A percentile compares a stretch with the other conserved stretches of the same genome.
Evolutionary conservation across 2,888 invertebrate species (phyloP).

Genomic region (Acheta domesticus): DNA sequence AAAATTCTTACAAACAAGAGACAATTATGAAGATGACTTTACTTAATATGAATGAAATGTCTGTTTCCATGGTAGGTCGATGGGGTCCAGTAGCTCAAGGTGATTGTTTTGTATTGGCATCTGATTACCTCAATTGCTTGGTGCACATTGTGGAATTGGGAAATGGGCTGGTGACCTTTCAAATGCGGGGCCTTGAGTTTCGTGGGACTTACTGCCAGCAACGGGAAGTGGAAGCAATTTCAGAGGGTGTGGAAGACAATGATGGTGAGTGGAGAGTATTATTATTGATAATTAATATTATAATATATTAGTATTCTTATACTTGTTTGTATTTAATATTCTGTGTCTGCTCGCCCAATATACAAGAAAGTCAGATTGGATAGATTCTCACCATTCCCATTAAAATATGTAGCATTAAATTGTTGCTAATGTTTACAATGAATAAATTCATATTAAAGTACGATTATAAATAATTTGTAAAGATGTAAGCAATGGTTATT

Average conservation of each 20-base stretch:
- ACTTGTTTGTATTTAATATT: too few species aligned
- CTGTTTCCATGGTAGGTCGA: conserved; percentile 53
- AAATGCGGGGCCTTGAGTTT: conserved; percentile 95
- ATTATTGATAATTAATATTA: background rate
- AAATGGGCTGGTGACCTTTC: conserved; percentile 97
- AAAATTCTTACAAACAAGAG: too few species aligned
- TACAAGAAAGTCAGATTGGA: too few species aligned
- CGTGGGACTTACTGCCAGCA: conserved; percentile 99
- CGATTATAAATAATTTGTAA: too few species aligned
- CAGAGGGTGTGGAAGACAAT: conserved; percentile 94
- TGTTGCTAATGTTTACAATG: too few species aligned
- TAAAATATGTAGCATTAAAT: too few species aligned
- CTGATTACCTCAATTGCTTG: conserved; percentile 95
- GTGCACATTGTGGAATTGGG: conserved; percentile 97
- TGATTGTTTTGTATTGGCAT: conserved; percentile 96
- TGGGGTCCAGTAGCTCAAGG: conserved; percentile 97
- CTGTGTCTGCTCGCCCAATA: too few species aligned
- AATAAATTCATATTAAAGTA: too few species aligned
- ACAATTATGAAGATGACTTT: too few species aligned
- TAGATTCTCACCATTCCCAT: too few species aligned
- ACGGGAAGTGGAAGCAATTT: conserved; percentile 96
- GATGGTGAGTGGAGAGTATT: conserved; percentile 59
- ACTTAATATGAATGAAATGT: too few species aligned
- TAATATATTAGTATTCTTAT: background rate
- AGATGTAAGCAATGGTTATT: too few species aligned